Conservation (phyloP, 1,140 invertebrate genomes). For the Drosophila persimilis region DNA sequence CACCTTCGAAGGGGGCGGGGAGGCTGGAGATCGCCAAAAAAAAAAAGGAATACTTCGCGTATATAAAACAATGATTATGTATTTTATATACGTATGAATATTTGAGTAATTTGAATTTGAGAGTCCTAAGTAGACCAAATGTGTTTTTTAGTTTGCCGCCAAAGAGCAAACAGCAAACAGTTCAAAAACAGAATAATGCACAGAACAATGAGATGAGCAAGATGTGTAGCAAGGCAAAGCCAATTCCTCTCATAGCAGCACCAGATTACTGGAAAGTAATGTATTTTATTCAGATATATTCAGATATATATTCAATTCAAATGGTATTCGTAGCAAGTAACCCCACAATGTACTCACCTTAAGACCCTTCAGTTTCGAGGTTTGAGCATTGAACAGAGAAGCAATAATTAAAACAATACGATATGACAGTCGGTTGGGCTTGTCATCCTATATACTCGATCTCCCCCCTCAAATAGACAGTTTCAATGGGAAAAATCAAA, state of each 20-base stretch:
- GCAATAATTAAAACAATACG: too few species aligned
- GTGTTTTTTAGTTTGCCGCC: neutral
- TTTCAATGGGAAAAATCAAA: too few species aligned
- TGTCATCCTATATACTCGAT: too few species aligned
- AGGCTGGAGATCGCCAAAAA: neutral
- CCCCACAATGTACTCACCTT: neutral
- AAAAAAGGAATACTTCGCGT: neutral
- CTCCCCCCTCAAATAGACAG: too few species aligned
- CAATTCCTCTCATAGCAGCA: neutral
- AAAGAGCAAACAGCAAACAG: neutral
- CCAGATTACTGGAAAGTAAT: neutral
- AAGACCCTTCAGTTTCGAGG: neutral
- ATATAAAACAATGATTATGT: too few species aligned
- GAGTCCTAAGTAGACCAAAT: too few species aligned
- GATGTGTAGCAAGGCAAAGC: neutral
- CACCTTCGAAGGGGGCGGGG: neutral
- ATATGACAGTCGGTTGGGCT: too few species aligned
- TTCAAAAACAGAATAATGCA: conserved; percentile 3
- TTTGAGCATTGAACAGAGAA: neutral
- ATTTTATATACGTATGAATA: too few species aligned
- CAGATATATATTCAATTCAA: neutral
- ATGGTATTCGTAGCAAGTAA: neutral
- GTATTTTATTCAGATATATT: neutral
- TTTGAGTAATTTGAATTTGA: too few species aligned
- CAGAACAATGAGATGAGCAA: neutral